These are phyloP conservation scores for Hemitrygon akajei DNA, from an alignment of 2,797 vertebrate species.

Conservation along the genomic window DNA sequence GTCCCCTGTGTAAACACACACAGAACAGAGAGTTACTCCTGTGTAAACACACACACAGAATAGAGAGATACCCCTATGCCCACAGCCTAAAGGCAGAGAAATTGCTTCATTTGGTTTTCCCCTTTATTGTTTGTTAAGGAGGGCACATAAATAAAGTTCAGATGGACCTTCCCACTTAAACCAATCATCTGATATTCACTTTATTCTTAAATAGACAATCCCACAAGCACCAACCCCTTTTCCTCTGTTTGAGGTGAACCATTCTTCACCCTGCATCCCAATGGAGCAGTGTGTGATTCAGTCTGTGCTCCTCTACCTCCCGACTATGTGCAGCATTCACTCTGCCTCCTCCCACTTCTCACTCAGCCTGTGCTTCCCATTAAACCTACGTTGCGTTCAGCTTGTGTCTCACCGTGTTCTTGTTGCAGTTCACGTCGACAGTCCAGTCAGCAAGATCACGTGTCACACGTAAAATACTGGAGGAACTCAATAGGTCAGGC, in stretches of 20 bases:
- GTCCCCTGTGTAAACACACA: too few species aligned
- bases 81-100: background rate
- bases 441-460: background rate
- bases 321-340: too few species aligned
- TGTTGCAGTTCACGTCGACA: background rate
- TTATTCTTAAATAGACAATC: too few species aligned
- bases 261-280: background rate
- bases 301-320: too few species aligned
- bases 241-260: background rate
- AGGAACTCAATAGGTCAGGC: too few species aligned
- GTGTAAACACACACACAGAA: too few species aligned
- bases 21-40: background rate
- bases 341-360: background rate
- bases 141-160: background rate
- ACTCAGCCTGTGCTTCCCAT: background rate
- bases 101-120: background rate
- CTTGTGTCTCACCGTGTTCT: background rate
- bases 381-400: background rate
- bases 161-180: background rate
- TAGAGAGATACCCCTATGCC: background rate
- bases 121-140: background rate
- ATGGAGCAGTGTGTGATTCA: too few species aligned
- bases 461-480: too few species aligned
- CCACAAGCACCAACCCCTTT: too few species aligned
- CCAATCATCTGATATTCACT: background rate